A percentile compares a stretch with the other conserved stretches of the same genome.
phyloP scores from a whole-genome alignment of 2,797 vertebrate genomes.

The Podarcis siculus region DNA sequence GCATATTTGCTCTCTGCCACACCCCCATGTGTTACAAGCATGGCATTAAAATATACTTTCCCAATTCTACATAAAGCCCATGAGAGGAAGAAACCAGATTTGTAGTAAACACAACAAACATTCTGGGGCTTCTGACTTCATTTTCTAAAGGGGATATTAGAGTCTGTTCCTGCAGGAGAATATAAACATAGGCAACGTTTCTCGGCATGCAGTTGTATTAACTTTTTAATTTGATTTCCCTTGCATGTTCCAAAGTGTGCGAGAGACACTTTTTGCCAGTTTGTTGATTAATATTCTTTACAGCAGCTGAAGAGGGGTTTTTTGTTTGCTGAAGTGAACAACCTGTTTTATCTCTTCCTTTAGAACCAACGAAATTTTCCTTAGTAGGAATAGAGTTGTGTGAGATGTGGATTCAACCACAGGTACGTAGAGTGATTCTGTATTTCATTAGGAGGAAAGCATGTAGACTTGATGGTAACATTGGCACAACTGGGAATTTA shows the following conservation, averaged over 20 bases:
- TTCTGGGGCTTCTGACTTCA: background rate
- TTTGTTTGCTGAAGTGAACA: background rate
- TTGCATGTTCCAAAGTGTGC: background rate
- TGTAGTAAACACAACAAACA: background rate
- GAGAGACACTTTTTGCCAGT: background rate
- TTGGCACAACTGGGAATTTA: background rate
- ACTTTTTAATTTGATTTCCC: background rate
- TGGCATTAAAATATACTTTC: background rate
- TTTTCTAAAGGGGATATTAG: background rate
- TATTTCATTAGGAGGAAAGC: background rate
- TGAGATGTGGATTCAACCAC: fast-evolving
- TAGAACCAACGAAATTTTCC: fast-evolving
- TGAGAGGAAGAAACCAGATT: background rate
- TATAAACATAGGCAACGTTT: background rate
- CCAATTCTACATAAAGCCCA: background rate
- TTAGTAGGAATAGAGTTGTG: background rate
- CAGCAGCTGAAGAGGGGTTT: background rate
- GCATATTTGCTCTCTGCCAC: background rate
- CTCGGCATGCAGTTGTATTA: background rate
- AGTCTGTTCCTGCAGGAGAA: background rate
- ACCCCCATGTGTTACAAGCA: background rate
- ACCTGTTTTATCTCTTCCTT: background rate
- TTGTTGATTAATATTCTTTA: background rate
- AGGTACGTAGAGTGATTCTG: background rate
- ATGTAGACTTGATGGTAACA: background rate